phyloP scores from a whole-genome alignment of 2,797 vertebrate genomes.

The Kryptolebias ocellatus region DNA sequence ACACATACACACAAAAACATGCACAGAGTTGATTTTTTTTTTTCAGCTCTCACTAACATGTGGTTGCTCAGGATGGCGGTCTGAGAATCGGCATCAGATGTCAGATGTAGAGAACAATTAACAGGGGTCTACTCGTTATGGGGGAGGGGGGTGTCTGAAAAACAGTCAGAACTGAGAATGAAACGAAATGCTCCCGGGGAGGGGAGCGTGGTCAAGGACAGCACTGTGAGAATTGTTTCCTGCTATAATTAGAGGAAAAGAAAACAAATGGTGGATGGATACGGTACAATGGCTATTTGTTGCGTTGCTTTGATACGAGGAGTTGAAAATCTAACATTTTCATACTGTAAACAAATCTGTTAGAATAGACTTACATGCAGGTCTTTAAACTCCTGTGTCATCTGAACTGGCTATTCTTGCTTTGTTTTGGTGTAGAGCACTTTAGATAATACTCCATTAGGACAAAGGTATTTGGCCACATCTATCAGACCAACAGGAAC shows the following conservation, averaged over 20 bases:
- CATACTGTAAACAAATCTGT: neutral
- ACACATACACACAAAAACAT: conserved; percentile 14
- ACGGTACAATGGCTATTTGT: conserved; percentile 33
- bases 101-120: conserved; percentile 71
- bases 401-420: too few relatives aligned
- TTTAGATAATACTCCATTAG: too few relatives aligned
- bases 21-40: conserved; percentile 45
- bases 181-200: conserved; percentile 54
- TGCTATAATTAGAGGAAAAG: conserved; percentile 37
- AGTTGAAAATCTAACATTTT: conserved; percentile 10
- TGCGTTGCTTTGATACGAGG: conserved; percentile 34
- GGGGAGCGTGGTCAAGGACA: conserved; percentile 35
- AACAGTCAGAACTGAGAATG: conserved; percentile 63
- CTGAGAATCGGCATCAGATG: conserved; percentile 61
- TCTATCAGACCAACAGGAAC: too few relatives aligned
- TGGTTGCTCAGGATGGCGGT: conserved; percentile 53
- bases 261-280: conserved; percentile 48
- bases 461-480: too few relatives aligned
- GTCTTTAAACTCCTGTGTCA: too few relatives aligned
- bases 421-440: too few relatives aligned
- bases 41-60: conserved; percentile 59
- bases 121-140: conserved; percentile 45
- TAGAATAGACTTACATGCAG: too few relatives aligned
- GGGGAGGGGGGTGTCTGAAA: conserved; percentile 45
- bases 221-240: conserved; percentile 46